Conservation (phyloP, 2,113 vertebrate species). For the Herpailurus yagouaroundi region DNA sequence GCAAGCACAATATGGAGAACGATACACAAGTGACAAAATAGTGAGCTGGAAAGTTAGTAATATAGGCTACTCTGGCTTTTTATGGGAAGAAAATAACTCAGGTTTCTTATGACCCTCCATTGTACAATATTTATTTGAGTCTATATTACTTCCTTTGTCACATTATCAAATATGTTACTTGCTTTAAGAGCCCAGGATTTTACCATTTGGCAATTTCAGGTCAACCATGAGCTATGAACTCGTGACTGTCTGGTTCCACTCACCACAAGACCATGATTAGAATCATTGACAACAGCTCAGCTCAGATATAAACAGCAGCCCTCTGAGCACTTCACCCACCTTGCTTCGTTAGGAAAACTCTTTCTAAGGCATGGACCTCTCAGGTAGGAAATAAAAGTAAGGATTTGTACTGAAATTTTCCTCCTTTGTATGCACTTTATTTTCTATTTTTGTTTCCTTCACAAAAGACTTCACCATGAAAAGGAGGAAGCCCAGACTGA, state of each 20-base stretch:
- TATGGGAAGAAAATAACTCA: background rate
- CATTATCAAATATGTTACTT: background rate
- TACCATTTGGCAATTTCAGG: background rate
- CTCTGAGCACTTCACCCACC: background rate
- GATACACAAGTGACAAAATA: background rate
- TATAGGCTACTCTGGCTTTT: background rate
- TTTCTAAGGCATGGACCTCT: background rate
- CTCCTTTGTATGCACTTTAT: background rate
- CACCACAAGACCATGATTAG: background rate
- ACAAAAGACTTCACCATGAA: constrained; percentile 72
- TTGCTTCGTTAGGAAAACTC: background rate
- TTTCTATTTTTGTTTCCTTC: constrained; percentile 31
- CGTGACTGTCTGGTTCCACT: background rate
- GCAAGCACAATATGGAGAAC: background rate
- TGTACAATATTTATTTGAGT: background rate
- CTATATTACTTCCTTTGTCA: background rate
- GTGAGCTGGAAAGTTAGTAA: background rate
- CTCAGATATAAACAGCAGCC: background rate
- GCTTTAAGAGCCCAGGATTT: background rate
- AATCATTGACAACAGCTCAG: background rate
- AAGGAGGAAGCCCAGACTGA: constrained; percentile 64
- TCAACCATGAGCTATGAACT: background rate
- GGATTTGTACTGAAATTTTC: background rate
- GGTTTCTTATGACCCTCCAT: background rate
- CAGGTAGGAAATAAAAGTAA: background rate